phyloP scores from a whole-genome alignment of 53 echinoderm and acorn worm species.

The Astropecten irregularis region DNA sequence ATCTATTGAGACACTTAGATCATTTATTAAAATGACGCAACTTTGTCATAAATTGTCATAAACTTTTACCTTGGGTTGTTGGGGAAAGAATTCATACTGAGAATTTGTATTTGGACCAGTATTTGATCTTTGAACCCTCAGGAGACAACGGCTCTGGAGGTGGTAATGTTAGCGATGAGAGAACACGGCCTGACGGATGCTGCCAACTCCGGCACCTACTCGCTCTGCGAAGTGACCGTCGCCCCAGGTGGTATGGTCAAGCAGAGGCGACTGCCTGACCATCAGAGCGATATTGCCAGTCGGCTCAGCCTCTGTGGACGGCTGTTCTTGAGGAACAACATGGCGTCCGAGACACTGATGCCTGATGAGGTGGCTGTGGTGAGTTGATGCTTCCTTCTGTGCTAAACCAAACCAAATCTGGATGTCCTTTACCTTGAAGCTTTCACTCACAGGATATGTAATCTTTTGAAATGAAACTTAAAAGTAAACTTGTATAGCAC shows the following conservation, averaged over 20 bases:
- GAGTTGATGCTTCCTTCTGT: too few relatives aligned
- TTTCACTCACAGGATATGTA: too few relatives aligned
- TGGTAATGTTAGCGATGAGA: conserved; percentile 92
- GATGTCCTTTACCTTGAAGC: too few relatives aligned
- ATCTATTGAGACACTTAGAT: too few relatives aligned
- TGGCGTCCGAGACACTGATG: conserved; percentile 88
- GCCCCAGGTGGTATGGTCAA: conserved; percentile 90
- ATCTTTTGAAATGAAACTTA: neutral
- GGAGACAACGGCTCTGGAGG: conserved; percentile 95
- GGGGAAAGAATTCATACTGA: too few relatives aligned
- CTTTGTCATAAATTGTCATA: too few relatives aligned
- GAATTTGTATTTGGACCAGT: too few relatives aligned
- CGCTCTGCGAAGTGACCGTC: conserved; percentile 95
- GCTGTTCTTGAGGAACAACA: conserved; percentile 89
- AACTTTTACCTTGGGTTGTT: too few relatives aligned
- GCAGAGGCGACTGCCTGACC: conserved; percentile 93
- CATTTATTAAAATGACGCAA: too few relatives aligned
- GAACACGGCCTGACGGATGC: conserved; percentile 88
- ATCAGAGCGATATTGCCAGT: conserved; percentile 85
- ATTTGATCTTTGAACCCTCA: too few relatives aligned
- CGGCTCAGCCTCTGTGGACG: conserved; percentile 86
- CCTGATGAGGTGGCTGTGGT: conserved; percentile 98
- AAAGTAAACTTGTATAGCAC: neutral
- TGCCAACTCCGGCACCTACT: conserved; percentile 79
- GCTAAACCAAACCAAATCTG: too few relatives aligned